Evolutionary conservation across 1,140 invertebrate species (phyloP).

Genomic region (Anastrepha ludens): DNA sequence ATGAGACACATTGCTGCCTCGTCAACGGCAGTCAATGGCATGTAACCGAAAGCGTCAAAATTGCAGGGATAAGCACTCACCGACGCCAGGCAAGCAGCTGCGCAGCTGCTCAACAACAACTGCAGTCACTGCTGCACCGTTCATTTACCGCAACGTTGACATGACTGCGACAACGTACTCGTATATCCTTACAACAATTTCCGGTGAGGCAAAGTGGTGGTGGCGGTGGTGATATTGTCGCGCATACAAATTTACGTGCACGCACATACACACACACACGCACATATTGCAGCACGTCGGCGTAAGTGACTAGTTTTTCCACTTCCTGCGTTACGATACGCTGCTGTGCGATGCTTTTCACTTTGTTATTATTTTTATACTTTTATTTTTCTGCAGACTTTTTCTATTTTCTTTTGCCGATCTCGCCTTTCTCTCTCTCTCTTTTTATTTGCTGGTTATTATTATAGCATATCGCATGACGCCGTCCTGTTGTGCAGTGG

Average conservation of each 20-base stretch:
- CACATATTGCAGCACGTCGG: background rate
- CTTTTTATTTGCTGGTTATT: background rate
- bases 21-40: background rate
- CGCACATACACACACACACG: background rate
- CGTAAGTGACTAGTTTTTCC: conserved; percentile 32
- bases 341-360: background rate
- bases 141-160: background rate
- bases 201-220: conserved; percentile 16
- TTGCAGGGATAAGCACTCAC: conserved; percentile 35
- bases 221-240: background rate
- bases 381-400: conserved; percentile 4
- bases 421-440: background rate
- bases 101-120: background rate
- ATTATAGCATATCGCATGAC: conserved; percentile 17
- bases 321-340: conserved; percentile 43
- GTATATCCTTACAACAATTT: conserved; percentile 51
- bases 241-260: background rate
- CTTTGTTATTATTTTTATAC: conserved; percentile 30
- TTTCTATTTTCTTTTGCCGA: background rate
- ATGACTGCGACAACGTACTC: conserved; percentile 29
- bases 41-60: conserved; percentile 8
- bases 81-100: background rate
- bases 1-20: conserved; percentile 15
- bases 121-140: background rate
- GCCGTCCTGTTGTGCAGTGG: conserved; percentile 13